Base-by-base conservation (phyloP, 2,888 invertebrate genomes). In the Graphium colonna region DNA sequence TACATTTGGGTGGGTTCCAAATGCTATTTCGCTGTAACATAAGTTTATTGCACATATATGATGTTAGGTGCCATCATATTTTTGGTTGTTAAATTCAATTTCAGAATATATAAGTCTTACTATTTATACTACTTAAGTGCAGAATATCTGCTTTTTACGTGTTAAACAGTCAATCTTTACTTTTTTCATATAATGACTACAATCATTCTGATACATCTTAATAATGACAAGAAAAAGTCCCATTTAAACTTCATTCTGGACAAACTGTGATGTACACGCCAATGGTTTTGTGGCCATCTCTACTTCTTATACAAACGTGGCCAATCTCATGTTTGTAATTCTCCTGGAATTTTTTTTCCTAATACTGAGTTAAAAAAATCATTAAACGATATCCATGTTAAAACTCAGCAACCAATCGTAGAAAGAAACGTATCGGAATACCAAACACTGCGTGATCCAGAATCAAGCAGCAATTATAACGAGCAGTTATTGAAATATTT, bases 401-500 rank as follows among this genome's bases (percentile, higher is more conserved):
- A 7, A 33, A 33, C 10, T 33, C 9, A n/a, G n/a, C 28, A 33
- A 33, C 33, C 10, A n/a, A 33, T 33, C 8, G 41, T 15, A 33
- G 18, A 15, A 41, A 16, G 15, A 18, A 26, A 47, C 36, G 42
- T 39, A 12, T 16, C 39, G 15, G 52, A 52, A 52, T 52, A 47
- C 36, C 15, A 17, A 47, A 47, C 31, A 15, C n/a, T 15, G 21
- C 36, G 33, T 43, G 39, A 47, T 47, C n/a, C 36, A 18, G 41
- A 41, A 47, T 42, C 47, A 52, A 46, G 52, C 47, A 47, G 26
- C 12, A 16, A 44, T 39, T 52, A 47, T 42, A 52, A 47, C 52
- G 52, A 28, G 17, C 42, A 1, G 18, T 46, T 26, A 47, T 52
- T 47, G 52, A 52, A 47, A 41, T 41, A 17, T 15, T 47, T 47